These are phyloP conservation scores for Aurelia aurita DNA, from an alignment of 30 jellyfish, hydroid and myxozoan genomes.

Conservation along the genomic window DNA sequence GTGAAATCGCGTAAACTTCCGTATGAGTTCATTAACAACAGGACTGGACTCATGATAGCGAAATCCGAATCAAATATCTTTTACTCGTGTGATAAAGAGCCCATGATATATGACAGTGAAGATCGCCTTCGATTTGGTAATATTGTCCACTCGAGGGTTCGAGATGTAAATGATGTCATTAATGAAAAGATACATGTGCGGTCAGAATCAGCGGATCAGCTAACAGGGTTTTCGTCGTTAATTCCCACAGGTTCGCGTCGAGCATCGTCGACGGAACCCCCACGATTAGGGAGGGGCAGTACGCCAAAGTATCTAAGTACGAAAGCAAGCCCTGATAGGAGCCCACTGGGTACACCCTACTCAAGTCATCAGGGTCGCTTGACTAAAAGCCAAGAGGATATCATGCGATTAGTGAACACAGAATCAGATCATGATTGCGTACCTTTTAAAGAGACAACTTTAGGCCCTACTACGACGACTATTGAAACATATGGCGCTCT, in stretches of 20 bases:
- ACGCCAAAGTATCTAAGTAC: conserved; percentile 16
- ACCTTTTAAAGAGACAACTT: conserved; percentile 55
- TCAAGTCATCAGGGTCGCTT: conserved; percentile 23
- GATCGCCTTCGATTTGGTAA: conserved; percentile 45
- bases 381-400: conserved; percentile 11
- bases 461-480: conserved; percentile 46
- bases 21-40: conserved; percentile 28
- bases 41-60: conserved; percentile 50
- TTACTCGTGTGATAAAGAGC: conserved; percentile 28
- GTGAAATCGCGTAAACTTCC: conserved; percentile 15
- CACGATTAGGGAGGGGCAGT: background rate
- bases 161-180: conserved; percentile 87
- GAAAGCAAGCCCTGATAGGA: background rate
- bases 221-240: conserved; percentile 32
- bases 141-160: conserved; percentile 88
- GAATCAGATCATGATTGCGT: conserved; percentile 1
- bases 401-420: background rate
- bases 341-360: conserved; percentile 4
- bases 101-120: conserved; percentile 27
- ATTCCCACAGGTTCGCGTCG: conserved; percentile 1
- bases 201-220: conserved; percentile 60
- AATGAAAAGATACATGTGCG: conserved; percentile 77
- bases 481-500: conserved; percentile 16
- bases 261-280: background rate
- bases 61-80: conserved; percentile 42